A percentile compares a stretch with the other conserved stretches of the same genome.
Evolutionary conservation across 2,888 invertebrate genomes (phyloP).

Genomic region (Limulus polyphemus): DNA sequence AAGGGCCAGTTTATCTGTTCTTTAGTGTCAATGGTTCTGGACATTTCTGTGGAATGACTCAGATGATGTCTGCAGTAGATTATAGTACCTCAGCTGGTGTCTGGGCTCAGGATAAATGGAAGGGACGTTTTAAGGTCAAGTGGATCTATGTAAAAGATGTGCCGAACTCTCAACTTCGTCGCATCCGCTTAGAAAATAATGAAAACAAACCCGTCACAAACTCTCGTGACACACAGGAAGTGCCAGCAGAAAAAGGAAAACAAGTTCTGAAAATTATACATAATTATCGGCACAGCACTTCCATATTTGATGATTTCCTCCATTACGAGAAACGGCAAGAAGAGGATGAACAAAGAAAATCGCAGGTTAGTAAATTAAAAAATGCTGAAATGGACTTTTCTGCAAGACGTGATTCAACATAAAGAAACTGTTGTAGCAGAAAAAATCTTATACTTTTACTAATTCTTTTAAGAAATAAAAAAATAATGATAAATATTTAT

Average conservation of each 20-base stretch:
- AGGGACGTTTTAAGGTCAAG: slow-evolving; percentile 86
- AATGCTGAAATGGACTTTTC: no score
- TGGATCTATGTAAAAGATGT: slow-evolving; percentile 99
- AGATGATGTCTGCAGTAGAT: slow-evolving; percentile 90
- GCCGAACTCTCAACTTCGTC: slow-evolving; percentile 77
- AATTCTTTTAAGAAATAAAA: no score
- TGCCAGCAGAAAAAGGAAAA: slow-evolving; percentile 80
- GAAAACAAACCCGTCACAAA: slow-evolving; percentile 98
- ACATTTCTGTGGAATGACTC: slow-evolving; percentile 97
- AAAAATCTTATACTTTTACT: no score
- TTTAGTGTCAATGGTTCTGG: slow-evolving; percentile 96
- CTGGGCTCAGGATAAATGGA: slow-evolving; percentile 99
- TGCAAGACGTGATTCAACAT: no score
- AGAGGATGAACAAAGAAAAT: slow-evolving; percentile 39
- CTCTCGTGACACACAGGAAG: slow-evolving; percentile 94
- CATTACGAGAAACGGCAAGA: slow-evolving; percentile 94
- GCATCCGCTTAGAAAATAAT: slow-evolving; percentile 93
- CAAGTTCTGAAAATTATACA: slow-evolving; percentile 88
- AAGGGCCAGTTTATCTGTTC: slow-evolving; percentile 73
- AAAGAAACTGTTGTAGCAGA: no score
- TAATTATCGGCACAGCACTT: slow-evolving; percentile 63
- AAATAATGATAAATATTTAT: no score
- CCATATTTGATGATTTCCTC: slow-evolving; percentile 94
- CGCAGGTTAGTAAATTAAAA: no score
- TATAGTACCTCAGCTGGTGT: slow-evolving; percentile 85